These are phyloP conservation scores for Drosophila kanapiae DNA, from an alignment of 1,140 invertebrate species.

Conservation along the genomic window DNA sequence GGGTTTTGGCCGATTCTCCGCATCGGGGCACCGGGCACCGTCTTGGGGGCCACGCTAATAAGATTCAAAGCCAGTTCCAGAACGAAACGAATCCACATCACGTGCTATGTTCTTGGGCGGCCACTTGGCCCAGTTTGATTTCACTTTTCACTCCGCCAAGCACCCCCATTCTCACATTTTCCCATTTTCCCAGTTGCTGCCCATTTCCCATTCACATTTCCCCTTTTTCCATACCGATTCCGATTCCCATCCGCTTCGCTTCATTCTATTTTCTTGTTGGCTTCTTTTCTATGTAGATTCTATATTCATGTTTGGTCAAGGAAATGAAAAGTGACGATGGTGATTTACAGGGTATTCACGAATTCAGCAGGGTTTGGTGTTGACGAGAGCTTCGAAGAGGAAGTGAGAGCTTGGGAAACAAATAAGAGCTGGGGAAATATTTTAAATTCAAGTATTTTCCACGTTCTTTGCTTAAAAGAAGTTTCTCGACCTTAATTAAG, in stretches of 20 bases:
- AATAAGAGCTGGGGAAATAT: too few species aligned
- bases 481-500: too few species aligned
- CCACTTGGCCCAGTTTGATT: conserved; percentile 77
- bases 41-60: conserved; percentile 74
- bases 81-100: conserved; percentile 40
- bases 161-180: neutral
- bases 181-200: neutral
- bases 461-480: too few species aligned
- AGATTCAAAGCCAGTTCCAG: conserved; percentile 49
- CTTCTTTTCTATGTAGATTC: neutral
- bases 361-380: too few species aligned
- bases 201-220: neutral
- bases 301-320: conserved; percentile 37
- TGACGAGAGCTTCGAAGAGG: neutral
- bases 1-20: neutral
- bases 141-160: conserved; percentile 17
- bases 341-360: neutral
- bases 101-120: conserved; percentile 48
- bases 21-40: conserved; percentile 34
- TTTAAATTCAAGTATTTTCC: too few species aligned
- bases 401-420: neutral
- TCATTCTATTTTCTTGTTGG: neutral
- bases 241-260: conserved; percentile 8
- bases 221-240: neutral
- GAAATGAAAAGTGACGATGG: conserved; percentile 22